Base-by-base conservation (phyloP, 2,113 vertebrate genomes). In the Grammomys dolichurus region DNA sequence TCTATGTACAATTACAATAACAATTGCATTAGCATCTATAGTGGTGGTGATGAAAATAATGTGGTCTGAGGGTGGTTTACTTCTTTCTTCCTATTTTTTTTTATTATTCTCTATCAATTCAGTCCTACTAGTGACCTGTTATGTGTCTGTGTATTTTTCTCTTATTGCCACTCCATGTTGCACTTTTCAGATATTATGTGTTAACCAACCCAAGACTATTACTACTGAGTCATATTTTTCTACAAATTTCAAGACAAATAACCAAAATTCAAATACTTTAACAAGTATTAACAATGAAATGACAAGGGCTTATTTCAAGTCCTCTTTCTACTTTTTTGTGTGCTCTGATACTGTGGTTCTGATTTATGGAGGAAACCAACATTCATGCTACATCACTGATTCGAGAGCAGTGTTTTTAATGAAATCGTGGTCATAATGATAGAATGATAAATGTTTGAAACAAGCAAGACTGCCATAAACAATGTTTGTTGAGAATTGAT, bases 391-490 rank as follows among this genome's bases (percentile, higher is more conserved):
- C 16, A 76, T 84, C 16, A 93, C 69, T 93, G 22, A 72, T 82
- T 9, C 89, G n/a, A 16, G 77, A 22, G 72, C 16, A 85, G 6
- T 40, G 3, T 72, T 88, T 82, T 51, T 90, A 87, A 69, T 76
- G 88, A 43, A 95, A 77, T 90, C 76, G 82, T 51, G 51, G 24
- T 95, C 60, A 69, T 77, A 88, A 43, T 87, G 1, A 46, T 89
- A 80, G 2, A 36, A 16, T 84, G 13, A 63, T 10, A 80, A 54
- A 3, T 81, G 16, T 11, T 91, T 58, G 33, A 76, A 5, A 63
- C 84, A 97, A 77, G 82, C 10, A 94, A 95, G 51, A 3, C 9
- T 4, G 33, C 17, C 54, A 56, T 67, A 89, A 94, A 80, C 60
- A 7, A 89, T 67, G 19, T 33, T 2, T 3, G 1, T 58, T 33